Evolutionary conservation across 2,113 vertebrate species (phyloP), one percentile per base, ranked within the genome.

Genomic region (Triplophysa siluroides): DNA sequence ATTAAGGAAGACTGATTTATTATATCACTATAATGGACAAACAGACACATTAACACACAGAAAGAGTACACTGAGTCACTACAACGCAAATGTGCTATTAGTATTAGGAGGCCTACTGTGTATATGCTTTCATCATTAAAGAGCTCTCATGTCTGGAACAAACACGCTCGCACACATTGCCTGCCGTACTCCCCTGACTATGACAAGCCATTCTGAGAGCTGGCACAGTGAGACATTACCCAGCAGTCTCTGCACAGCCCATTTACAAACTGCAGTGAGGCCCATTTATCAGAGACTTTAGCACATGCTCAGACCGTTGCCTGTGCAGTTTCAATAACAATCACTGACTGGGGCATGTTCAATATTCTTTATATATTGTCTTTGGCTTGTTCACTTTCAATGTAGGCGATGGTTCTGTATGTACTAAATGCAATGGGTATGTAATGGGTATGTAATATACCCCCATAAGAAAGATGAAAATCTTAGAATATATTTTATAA

Each of bases 41-140:
- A 80, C 43, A 72, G 75, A 80, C 70, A 81, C 64, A 81, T 58
- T 66, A 76, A 80, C 78, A 80, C 50, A 83, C 68, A 70, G 23
- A 45, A 60, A 74, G 60, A 74, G 50, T 64, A 41, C 3, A 14
- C 58, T 8, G 58, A 60, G 78, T 62, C 75, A 76, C 29, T 63
- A 83, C 76, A 79, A 71, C 3, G 69, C 68, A 69, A 47, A 84
- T 83, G 76, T 74, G 83, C 70, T 83, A 79, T 81, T 83, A 82
- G 84, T 86, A 47, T 86, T 77, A 72, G 21, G 68, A 84, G 81
- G 88, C 88, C 80, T 86, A 78, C 63, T 63, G 78, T 64, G 77
- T 58, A 74, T 86, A 79, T 84, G 79, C 79, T 81, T 75, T 81
- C 78, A 80, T 29, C 81, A 14, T 21, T 83, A 76, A 78, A 81